Base-by-base conservation (phyloP, 2,797 vertebrate genomes). In the Clarias laeviceps region DNA sequence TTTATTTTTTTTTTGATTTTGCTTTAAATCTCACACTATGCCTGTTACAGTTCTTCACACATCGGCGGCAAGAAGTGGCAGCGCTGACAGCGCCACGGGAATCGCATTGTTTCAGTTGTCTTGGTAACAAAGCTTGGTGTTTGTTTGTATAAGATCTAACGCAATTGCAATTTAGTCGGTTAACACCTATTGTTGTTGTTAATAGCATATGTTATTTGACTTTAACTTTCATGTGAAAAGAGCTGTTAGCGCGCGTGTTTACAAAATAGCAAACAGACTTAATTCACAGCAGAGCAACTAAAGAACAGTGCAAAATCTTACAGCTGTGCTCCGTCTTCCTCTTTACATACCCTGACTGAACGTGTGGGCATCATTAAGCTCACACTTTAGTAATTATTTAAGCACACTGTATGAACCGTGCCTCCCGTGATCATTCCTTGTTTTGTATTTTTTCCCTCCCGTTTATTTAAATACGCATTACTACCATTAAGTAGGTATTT, bases 111-210 rank as follows among this genome's bases (percentile, higher is more conserved):
- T 94, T 94, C 94, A 94, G 94, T 95, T 93, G 94, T 95, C 95
- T 90, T 94, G 94, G 94, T 94, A 96, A 96, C 95, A 96, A 95
- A 95, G 94, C 93, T 92, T 94, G 93, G 93, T 95, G 94, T 96
- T 95, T 95, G 94, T 95, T 95, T 96, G 95, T 93, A 92, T 88
- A 94, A 94, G 94, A 94, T 93, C 90, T 94, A 90, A 91, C 88
- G 92, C 93, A 94, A 94, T 95, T 92, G 92, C 95, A 94, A 94
- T 95, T 96, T 95, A 93, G 93, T 92, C 88, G 90, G 87, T 95
- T 95, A 94, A 93, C 95, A 95, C 94, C 94, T 95, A 93, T 94
- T 94, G 93, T 94, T 92, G 93, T 91, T 90, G 90, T 94, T 93
- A 94, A 94, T 94, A 96, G 92, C 94, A 95, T 95, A 95, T 96